Percentiles rank a stretch among this genome's conserved stretches.
Evolutionary conservation across 2,113 vertebrate species (phyloP).

Genomic region (Polypterus senegalus): DNA sequence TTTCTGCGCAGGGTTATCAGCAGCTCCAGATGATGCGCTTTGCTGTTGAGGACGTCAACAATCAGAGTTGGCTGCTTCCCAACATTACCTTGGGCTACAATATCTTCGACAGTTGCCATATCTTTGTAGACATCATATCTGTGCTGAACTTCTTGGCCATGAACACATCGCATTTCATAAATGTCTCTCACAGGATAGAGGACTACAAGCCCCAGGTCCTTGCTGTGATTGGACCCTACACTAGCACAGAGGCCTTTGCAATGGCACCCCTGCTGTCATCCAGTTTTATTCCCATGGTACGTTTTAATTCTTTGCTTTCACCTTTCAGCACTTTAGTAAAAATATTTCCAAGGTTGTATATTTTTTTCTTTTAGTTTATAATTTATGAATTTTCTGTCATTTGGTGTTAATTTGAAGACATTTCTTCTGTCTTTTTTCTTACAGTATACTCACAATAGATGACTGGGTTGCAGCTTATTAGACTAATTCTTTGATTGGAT

Average conservation of each 20-base stretch:
- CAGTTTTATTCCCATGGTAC: conserved; percentile 60
- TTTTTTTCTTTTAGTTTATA: too few species aligned
- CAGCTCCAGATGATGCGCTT: conserved; percentile 63
- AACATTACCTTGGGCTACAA: conserved; percentile 65
- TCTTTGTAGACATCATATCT: conserved; percentile 33
- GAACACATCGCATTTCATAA: conserved; percentile 21
- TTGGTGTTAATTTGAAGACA: too few species aligned
- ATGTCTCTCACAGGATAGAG: conserved; percentile 5
- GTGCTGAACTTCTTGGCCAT: conserved; percentile 33
- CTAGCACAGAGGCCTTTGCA: conserved; percentile 28
- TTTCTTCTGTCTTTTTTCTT: too few species aligned
- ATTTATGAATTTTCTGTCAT: too few species aligned
- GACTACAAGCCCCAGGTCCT: conserved; percentile 24
- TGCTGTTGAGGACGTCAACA: conserved; percentile 66
- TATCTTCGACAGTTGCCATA: conserved; percentile 58
- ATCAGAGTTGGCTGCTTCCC: conserved; percentile 59
- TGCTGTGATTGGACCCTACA: conserved; percentile 47
- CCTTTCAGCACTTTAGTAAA: too few species aligned
- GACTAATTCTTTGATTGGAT: too few species aligned
- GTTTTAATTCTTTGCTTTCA: background rate
- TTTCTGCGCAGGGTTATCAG: conserved; percentile 40
- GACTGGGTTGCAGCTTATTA: too few species aligned
- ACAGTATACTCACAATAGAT: too few species aligned
- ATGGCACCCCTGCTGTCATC: conserved; percentile 45
- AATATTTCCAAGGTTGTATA: too few species aligned